These are phyloP conservation scores for Cinclus cinclus DNA, from an alignment of 2,113 vertebrate species.

Conservation along the genomic window DNA sequence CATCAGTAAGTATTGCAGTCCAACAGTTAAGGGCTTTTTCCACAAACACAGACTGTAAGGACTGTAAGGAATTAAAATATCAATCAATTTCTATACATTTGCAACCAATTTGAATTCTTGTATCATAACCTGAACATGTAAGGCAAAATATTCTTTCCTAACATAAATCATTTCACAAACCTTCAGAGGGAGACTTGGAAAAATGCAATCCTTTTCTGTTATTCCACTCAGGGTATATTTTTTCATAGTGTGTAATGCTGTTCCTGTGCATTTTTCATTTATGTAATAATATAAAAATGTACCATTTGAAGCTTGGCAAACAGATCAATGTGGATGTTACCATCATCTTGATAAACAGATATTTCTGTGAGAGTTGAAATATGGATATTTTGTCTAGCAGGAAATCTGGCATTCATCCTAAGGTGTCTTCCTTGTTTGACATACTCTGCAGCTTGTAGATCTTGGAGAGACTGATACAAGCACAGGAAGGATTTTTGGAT, in stretches of 20 bases:
- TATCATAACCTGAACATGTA: neutral
- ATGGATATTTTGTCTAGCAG: neutral
- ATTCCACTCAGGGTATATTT: neutral
- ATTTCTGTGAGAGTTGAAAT: conserved; percentile 23
- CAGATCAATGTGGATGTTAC: neutral
- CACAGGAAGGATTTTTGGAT: neutral
- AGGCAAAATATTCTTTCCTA: neutral
- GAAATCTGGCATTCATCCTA: neutral
- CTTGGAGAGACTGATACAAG: neutral
- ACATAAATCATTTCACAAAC: neutral
- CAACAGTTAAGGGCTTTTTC: neutral
- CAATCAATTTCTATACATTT: neutral
- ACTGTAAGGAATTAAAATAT: neutral
- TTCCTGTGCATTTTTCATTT: neutral
- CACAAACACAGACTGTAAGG: neutral
- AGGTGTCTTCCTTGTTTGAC: neutral
- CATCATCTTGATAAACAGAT: neutral
- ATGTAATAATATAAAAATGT: neutral
- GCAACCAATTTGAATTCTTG: neutral
- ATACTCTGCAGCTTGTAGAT: neutral
- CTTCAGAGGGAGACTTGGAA: neutral
- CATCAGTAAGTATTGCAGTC: neutral
- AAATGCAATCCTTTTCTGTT: neutral
- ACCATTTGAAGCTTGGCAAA: neutral
- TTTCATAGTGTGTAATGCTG: neutral